A percentile compares a stretch with the other conserved stretches of the same genome.
Evolutionary conservation across 1,140 invertebrate genomes (phyloP).

Genomic region (Magallana gigas): DNA sequence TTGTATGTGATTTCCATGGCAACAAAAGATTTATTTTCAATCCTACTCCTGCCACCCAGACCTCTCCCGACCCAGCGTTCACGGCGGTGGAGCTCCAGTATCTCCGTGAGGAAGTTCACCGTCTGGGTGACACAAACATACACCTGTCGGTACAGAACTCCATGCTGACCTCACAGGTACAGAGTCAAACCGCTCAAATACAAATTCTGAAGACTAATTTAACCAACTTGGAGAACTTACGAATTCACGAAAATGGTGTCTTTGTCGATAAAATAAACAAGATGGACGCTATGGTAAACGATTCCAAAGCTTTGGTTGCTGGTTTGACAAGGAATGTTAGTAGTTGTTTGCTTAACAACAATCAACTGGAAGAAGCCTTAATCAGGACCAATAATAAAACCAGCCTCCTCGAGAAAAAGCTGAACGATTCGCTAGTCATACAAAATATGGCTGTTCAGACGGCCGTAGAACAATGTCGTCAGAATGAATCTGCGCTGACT

Average conservation of each 20-base stretch:
- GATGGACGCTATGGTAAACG: not conserved
- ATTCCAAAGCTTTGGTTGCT: not conserved
- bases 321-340: not conserved
- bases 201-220: not conserved
- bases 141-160: not conserved
- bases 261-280: not conserved
- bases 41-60: not conserved
- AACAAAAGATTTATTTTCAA: not conserved
- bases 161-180: not conserved
- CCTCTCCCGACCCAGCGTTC: not conserved
- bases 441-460: not conserved
- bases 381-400: not conserved
- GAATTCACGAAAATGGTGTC: not conserved
- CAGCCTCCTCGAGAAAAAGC: not conserved
- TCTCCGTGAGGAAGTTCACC: not conserved
- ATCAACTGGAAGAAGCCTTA: not conserved
- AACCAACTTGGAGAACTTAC: not conserved
- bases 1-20: not conserved
- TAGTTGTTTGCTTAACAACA: not conserved
- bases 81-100: not conserved
- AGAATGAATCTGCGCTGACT: not conserved
- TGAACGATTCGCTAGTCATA: not conserved
- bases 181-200: not conserved
- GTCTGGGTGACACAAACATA: not conserved
- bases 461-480: not conserved